phyloP scores from a whole-genome alignment of 2,888 invertebrate species.

The Dioctria rufipes region DNA sequence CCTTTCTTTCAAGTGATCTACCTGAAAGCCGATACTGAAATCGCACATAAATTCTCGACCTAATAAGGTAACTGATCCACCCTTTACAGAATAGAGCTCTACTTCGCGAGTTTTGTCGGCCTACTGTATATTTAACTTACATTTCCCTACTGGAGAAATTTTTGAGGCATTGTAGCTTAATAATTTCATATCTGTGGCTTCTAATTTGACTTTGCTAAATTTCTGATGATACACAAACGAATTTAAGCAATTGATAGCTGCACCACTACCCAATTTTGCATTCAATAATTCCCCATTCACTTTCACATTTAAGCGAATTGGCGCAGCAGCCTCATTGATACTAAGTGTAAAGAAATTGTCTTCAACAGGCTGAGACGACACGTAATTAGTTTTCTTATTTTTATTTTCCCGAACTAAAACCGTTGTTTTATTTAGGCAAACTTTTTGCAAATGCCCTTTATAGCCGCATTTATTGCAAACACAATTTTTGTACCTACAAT shows the following conservation, averaged over 20 bases:
- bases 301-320: neutral
- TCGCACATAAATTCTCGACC: conserved; percentile 12
- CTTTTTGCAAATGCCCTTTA: conserved; percentile 25
- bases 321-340: too few relatives aligned
- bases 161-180: too few relatives aligned
- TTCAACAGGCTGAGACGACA: too few relatives aligned
- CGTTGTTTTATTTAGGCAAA: neutral
- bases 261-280: too few relatives aligned
- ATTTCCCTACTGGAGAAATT: too few relatives aligned
- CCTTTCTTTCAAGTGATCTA: too few relatives aligned
- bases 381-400: neutral
- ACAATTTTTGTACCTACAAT: neutral
- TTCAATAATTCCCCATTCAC: neutral
- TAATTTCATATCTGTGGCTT: neutral
- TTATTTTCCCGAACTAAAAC: neutral
- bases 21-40: neutral
- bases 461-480: neutral
- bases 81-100: conserved; percentile 1
- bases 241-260: too few relatives aligned
- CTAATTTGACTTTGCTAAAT: neutral
- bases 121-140: too few relatives aligned
- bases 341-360: too few relatives aligned
- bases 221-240: too few relatives aligned
- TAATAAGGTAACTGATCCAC: neutral
- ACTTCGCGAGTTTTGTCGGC: neutral